Percentiles rank a stretch among this genome's conserved stretches.
Evolutionary conservation across 2,888 invertebrate species (phyloP).

Genomic region (Ecliptopera silaceata): DNA sequence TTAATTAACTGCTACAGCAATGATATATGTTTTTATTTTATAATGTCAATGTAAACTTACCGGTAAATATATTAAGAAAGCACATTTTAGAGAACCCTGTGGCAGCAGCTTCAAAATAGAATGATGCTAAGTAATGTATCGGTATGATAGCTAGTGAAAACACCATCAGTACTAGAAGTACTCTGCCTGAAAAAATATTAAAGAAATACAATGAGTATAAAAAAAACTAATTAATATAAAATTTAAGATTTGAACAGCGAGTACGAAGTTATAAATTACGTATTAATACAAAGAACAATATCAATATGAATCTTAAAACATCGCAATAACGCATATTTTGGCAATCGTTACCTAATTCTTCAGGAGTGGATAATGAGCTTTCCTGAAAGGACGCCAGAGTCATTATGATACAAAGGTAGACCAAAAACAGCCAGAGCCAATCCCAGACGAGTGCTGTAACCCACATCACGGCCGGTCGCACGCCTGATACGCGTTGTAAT

Average conservation of each 20-base stretch:
- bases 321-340: neutral
- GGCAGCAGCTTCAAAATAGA: slow-evolving; percentile 87
- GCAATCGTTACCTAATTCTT: slow-evolving; percentile 75
- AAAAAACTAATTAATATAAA: no score
- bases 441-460: slow-evolving; percentile 86
- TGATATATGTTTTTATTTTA: neutral
- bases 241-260: no score
- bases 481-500: slow-evolving; percentile 88
- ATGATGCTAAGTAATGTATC: slow-evolving; percentile 87
- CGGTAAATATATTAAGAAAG: slow-evolving; percentile 87
- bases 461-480: slow-evolving; percentile 88
- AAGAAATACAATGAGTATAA: neutral
- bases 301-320: no score
- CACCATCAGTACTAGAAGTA: slow-evolving; percentile 85
- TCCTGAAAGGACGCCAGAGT: slow-evolving; percentile 87
- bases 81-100: slow-evolving; percentile 90
- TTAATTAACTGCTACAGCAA: neutral
- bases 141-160: slow-evolving; percentile 89
- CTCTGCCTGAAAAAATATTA: slow-evolving; percentile 73
- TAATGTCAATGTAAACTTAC: slow-evolving; percentile 36
- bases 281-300: no score
- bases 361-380: slow-evolving; percentile 80
- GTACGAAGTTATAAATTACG: no score
- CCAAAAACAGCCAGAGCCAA: slow-evolving; percentile 84
- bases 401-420: slow-evolving; percentile 82